Evolutionary conservation across 37 sponge, comb jelly and placozoan species (phyloP).

Genomic region (Diacarnus erythraeanus): DNA sequence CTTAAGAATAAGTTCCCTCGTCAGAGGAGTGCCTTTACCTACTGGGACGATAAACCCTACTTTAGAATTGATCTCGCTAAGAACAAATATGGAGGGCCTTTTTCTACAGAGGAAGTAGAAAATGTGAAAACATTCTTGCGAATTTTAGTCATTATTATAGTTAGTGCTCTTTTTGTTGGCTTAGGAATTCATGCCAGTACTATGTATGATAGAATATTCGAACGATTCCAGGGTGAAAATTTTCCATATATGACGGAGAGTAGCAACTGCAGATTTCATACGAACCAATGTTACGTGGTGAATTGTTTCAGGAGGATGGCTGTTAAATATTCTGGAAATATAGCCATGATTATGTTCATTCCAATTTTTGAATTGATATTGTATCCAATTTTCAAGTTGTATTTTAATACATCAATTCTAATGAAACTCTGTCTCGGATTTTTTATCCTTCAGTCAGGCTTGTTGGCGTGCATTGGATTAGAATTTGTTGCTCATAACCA

Average conservation of each 20-base stretch:
- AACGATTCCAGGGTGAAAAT: neutral
- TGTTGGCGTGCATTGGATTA: neutral
- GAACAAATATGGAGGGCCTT: constrained; percentile 10
- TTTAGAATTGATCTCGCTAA: constrained; percentile 18
- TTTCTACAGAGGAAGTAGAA: constrained; percentile 1
- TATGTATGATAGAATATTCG: too few relatives aligned
- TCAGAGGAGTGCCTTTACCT: constrained; percentile 26
- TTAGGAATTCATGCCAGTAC: neutral
- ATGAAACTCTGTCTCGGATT: neutral
- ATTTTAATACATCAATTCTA: neutral
- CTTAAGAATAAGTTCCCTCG: constrained; percentile 3
- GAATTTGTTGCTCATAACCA: neutral
- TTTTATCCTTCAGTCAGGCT: neutral
- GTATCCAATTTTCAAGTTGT: neutral
- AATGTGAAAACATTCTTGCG: neutral
- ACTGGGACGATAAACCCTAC: neutral
- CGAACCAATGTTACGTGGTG: neutral
- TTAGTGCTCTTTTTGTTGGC: neutral
- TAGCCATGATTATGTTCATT: neutral
- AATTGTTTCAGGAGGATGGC: neutral
- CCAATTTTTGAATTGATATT: neutral
- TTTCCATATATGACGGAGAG: neutral
- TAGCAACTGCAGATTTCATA: neutral
- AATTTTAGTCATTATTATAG: neutral
- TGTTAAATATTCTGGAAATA: neutral